These are phyloP conservation scores for Neolamprologus sp. DNA, from an alignment of 2,113 vertebrate genomes.

Conservation along the genomic window DNA sequence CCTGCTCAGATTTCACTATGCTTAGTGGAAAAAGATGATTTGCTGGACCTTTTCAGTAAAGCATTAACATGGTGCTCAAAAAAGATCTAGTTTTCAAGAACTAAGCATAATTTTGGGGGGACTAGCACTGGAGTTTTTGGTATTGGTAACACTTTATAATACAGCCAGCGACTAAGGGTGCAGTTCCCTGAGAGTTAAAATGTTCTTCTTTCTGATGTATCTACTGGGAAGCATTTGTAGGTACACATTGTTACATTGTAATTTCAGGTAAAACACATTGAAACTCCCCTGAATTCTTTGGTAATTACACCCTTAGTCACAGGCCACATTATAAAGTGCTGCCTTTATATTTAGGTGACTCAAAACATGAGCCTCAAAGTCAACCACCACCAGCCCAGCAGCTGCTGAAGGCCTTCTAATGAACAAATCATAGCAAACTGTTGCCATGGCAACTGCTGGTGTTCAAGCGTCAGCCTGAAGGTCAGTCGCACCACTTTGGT, in stretches of 20 bases:
- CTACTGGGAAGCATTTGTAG: neutral
- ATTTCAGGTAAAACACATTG: neutral
- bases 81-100: neutral
- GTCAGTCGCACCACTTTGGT: neutral
- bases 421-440: neutral
- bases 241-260: neutral
- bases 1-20: neutral
- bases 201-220: neutral
- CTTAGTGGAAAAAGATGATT: neutral
- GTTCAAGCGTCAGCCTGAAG: neutral
- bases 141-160: neutral
- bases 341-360: neutral
- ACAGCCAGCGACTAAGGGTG: neutral
- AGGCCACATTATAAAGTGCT: neutral
- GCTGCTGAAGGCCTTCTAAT: neutral
- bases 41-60: neutral
- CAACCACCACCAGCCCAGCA: neutral
- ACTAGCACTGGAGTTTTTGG: neutral
- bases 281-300: neutral
- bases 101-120: neutral
- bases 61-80: neutral
- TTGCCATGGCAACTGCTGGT: neutral
- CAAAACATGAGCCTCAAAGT: neutral
- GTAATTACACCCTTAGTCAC: neutral
- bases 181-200: neutral